phyloP scores from a whole-genome alignment of 1,140 invertebrate species.

The Maniola jurtina region DNA sequence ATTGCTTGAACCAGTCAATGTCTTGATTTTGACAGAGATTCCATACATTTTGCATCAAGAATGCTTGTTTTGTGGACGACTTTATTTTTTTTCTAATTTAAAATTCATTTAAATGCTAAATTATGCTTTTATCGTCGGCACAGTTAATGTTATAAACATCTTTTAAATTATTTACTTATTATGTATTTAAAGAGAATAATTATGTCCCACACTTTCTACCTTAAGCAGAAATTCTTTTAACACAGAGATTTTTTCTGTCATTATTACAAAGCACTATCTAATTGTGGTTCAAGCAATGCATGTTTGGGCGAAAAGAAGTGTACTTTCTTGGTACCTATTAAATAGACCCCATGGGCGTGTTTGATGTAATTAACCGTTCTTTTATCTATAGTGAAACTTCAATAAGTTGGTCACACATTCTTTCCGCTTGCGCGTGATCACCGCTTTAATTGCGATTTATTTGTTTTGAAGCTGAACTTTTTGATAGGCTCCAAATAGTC shows the following conservation, averaged over 20 bases:
- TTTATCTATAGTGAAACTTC: conserved; percentile 52
- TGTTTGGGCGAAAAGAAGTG: conserved; percentile 76
- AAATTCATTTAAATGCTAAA: neutral
- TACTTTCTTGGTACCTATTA: conserved; percentile 42
- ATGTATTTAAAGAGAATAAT: neutral
- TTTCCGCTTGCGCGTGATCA: conserved; percentile 76
- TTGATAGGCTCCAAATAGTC: neutral
- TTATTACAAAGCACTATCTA: conserved; percentile 2
- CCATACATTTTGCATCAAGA: neutral
- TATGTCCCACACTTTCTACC: neutral
- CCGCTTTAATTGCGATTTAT: conserved; percentile 67
- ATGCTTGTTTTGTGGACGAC: conserved; percentile 19
- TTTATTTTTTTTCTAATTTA: neutral
- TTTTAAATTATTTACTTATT: neutral
- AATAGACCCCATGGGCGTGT: conserved; percentile 68
- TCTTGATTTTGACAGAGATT: conserved; percentile 3
- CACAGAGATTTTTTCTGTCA: neutral
- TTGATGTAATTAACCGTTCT: conserved; percentile 60
- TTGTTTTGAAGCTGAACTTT: conserved; percentile 31
- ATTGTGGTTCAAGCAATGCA: conserved; percentile 67
- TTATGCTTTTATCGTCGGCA: neutral
- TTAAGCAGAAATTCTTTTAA: neutral
- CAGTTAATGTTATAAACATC: neutral
- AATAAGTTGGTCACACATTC: conserved; percentile 69
- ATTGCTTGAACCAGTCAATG: conserved; percentile 58